Base-by-base conservation (phyloP, 2,888 invertebrate genomes). In the Lasius fuliginosus region DNA sequence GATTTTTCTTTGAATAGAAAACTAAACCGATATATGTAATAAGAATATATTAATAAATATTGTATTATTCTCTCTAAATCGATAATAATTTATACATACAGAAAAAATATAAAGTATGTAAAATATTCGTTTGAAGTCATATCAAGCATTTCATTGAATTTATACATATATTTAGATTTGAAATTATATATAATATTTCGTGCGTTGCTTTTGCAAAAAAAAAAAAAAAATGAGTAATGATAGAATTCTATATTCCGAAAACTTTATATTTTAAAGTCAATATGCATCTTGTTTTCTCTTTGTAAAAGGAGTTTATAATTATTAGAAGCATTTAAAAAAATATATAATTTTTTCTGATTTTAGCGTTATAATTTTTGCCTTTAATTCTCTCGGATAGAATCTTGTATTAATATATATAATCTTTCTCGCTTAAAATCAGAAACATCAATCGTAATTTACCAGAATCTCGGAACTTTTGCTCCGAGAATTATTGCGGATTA, bases 401-500 rank as follows among this genome's bases (percentile, higher is more conserved):
- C 11, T 18, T 12, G 0, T 46, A 60, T 60, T 15, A 23, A 46
- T 23, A 60, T 33, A 18, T 8, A 0, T 60, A 74, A 60, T 74
- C 33, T 8, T 18, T 33, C n/a, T 60, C 12, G 2, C 23, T 74
- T 33, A 15, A n/a, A 73, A 74, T 81, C 60, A 36, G 42, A 79
- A 79, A 58, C 75, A 69, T 46, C 42, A 40, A 73, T 62, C 11
- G 58, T 23, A 81, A 81, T 75, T 79, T 42, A 58, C 42, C 46
- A 74, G 27, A 74, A 75, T 74, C 58, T 60, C 27, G 33, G 23
- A 82, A 27, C 49, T 76, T 12, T 33, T 33, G n/a, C 40, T 67
- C 18, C 46, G 18, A 73, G 42, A 79, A 79, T n/a, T n/a, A n/a
- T n/a, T n/a, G 69, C 71, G 42, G 75, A 79, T 79, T 79, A 79